phyloP scores from a whole-genome alignment of 2,797 vertebrate species.

The Potorous gilbertii region DNA sequence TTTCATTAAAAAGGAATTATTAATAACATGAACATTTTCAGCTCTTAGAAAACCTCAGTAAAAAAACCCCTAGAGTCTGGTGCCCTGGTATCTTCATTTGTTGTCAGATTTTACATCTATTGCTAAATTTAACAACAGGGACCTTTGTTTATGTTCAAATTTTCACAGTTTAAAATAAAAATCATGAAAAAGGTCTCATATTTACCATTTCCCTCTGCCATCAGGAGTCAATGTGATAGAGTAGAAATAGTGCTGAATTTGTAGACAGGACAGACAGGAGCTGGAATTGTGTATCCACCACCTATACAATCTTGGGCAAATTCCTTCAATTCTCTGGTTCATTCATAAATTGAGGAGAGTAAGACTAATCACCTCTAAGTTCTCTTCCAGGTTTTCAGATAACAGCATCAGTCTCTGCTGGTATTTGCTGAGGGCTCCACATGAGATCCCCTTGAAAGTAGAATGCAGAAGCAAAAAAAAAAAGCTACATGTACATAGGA shows the following conservation, averaged over 20 bases:
- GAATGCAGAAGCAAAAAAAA: too few species aligned
- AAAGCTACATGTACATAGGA: too few species aligned
- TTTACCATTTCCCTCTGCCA: slow-evolving; percentile 36
- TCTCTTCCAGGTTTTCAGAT: slow-evolving; percentile 52
- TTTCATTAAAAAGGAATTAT: slow-evolving; percentile 53
- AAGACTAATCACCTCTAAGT: not conserved
- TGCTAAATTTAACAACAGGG: slow-evolving; percentile 23
- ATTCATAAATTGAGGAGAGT: slow-evolving; percentile 24
- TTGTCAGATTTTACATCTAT: slow-evolving; percentile 51
- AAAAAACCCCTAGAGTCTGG: not conserved
- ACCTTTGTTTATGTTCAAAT: slow-evolving; percentile 39
- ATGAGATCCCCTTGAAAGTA: too few species aligned
- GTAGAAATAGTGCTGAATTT: not conserved
- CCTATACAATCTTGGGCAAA: not conserved
- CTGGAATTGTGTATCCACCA: not conserved
- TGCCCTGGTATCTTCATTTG: not conserved
- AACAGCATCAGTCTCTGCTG: not conserved
- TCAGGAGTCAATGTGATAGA: slow-evolving; percentile 21
- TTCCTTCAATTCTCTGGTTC: slow-evolving; percentile 6
- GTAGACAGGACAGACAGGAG: not conserved
- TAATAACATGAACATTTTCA: slow-evolving; percentile 45
- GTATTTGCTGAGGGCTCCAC: too few species aligned
- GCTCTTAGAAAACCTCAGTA: slow-evolving; percentile 5
- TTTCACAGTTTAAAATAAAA: slow-evolving; percentile 45
- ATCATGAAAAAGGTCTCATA: slow-evolving; percentile 26